A percentile compares a stretch with the other conserved stretches of the same genome.
Conservation (phyloP, 2,888 invertebrate genomes). For the Hymenopus coronatus region DNA sequence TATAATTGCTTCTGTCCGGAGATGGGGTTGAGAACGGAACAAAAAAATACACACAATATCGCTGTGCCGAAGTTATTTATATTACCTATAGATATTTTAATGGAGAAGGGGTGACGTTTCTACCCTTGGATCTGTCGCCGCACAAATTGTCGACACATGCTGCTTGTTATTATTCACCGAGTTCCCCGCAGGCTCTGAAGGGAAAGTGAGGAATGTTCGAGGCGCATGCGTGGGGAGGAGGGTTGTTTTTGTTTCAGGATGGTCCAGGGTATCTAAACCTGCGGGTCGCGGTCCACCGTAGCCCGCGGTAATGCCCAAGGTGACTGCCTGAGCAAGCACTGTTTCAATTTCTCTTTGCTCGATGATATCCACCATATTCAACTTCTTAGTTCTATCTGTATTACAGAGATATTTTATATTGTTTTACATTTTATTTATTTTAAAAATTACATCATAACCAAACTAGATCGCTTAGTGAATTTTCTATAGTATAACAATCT, state of each 20-base stretch:
- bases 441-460: too few relatives aligned
- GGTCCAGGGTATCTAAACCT: not conserved
- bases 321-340: not conserved
- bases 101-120: not conserved
- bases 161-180: not conserved
- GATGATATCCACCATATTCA: too few relatives aligned
- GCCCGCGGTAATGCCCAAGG: not conserved
- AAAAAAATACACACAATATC: conserved; percentile 5
- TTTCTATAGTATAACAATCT: too few relatives aligned
- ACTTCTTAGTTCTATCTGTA: too few relatives aligned
- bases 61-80: conserved; percentile 8
- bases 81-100: conserved; percentile 13
- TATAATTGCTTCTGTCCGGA: not conserved
- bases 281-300: not conserved
- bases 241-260: not conserved
- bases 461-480: too few relatives aligned
- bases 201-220: not conserved
- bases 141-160: not conserved
- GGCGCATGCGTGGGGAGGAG: not conserved
- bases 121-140: not conserved
- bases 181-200: not conserved
- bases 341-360: not conserved
- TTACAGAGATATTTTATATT: too few relatives aligned
- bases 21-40: not conserved
- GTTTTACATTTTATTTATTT: too few relatives aligned